Evolutionary conservation across 64 coral and sea anemone genomes (phyloP), one percentile per base, ranked within the genome.

Genomic region (Stichodactyla helianthus): DNA sequence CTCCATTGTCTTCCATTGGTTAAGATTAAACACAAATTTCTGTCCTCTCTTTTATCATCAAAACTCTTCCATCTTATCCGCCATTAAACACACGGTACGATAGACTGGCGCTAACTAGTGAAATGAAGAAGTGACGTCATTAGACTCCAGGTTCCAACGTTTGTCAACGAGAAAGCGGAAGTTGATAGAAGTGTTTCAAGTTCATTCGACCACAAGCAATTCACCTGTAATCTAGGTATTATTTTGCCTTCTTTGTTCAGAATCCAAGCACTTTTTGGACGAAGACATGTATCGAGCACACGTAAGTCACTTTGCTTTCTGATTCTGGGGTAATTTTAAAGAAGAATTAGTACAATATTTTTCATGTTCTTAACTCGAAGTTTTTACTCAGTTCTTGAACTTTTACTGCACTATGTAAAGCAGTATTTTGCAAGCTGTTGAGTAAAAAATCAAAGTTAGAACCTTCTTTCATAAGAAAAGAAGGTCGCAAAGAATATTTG

Each of bases 281-380:
- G 52, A 77, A 85, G 83, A 22, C 53, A 90, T 90, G 89, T 90
- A 90, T 79, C 82, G 89, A 58, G 59, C 89, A 53, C 68, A 85
- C 51, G 89, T 90, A 90, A 78, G 89, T 90, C 19, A 67, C 51
- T 13, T 65, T 17, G 63, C 50, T 67, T 28, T 19, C 26, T 4
- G 52, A n/a, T 53, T 52, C 53, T 31, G 68, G 22, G 7, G 25
- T 20, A 25, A 74, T 74, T 31, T 31, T 74, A 27, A 0, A 28
- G 25, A 10, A 11, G 27, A 74, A 74, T 0, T 74, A 44, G 35
- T 31, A 0, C 25, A 74, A 11, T n/a, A 74, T 13, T 68, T 68
- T 68, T 68, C 63, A 22, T 68, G 63, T 68, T 22, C 63, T 22
- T 15, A 60, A 60, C 14, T 68, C n/a, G 17, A 67, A 4, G 63